Percentiles rank a stretch among this genome's conserved stretches.
Evolutionary conservation across 2,888 invertebrate genomes (phyloP).

Genomic region (Cactoblastis cactorum): DNA sequence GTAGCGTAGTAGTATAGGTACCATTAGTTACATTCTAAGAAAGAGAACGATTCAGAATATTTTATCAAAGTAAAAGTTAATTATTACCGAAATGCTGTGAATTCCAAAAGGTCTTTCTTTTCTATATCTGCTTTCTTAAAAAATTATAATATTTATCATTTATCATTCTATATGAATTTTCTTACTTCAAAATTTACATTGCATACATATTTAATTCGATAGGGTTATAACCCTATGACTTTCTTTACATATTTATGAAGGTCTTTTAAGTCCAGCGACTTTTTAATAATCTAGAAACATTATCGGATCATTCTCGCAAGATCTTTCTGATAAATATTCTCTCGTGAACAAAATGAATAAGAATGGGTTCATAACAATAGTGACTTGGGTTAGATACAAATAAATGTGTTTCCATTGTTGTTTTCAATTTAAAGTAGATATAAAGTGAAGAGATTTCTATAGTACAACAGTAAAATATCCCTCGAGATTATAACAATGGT

Average conservation of each 20-base stretch:
- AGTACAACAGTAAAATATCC: conserved; percentile 18
- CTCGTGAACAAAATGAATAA: conserved; percentile 29
- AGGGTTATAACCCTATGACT: conserved; percentile 55
- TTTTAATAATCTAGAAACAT: conserved; percentile 59
- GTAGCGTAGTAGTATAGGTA: too few relatives aligned
- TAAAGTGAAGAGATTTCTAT: neutral
- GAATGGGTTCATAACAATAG: conserved; percentile 25
- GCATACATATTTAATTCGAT: conserved; percentile 44
- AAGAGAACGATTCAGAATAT: too few relatives aligned
- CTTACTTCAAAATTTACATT: conserved; percentile 33
- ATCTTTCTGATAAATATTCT: conserved; percentile 42
- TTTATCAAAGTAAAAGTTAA: too few relatives aligned
- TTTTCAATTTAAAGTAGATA: conserved; percentile 5
- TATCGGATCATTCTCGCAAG: conserved; percentile 52
- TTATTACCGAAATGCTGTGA: too few relatives aligned
- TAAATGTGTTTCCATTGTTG: neutral
- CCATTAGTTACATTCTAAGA: too few relatives aligned
- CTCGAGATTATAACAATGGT: conserved; percentile 34
- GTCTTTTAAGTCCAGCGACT: conserved; percentile 51
- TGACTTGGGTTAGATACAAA: neutral
- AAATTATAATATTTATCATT: neutral
- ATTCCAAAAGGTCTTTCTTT: too few relatives aligned
- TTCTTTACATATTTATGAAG: conserved; percentile 70
- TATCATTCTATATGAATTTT: conserved; percentile 20
- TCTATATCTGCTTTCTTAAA: too few relatives aligned